Conservation (phyloP, 2,113 vertebrate species). For the Eira barbara region DNA sequence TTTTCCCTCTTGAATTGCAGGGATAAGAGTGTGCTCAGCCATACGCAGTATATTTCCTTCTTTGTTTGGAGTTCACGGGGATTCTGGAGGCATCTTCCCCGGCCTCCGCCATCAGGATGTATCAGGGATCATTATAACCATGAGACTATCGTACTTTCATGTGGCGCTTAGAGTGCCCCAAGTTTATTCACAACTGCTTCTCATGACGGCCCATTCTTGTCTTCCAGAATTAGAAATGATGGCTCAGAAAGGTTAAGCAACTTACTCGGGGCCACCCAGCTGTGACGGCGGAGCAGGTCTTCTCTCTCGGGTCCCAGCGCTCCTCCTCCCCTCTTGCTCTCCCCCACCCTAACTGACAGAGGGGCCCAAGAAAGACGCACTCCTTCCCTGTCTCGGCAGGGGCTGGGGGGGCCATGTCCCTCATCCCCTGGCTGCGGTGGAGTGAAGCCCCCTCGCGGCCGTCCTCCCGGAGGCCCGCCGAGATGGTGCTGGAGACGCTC, state of each 20-base stretch:
- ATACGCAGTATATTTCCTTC: not conserved
- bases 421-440: conserved; percentile 94
- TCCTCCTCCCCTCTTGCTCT: too few relatives aligned
- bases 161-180: not conserved
- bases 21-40: not conserved
- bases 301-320: not conserved
- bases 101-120: not conserved
- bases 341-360: not conserved
- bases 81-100: not conserved
- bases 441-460: conserved; percentile 84
- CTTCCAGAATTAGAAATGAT: not conserved
- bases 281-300: not conserved
- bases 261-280: not conserved
- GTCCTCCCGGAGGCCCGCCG: conserved; percentile 84
- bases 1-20: not conserved
- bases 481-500: conserved; percentile 94
- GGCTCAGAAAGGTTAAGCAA: not conserved
- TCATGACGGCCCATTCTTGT: not conserved
- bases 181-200: not conserved
- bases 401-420: conserved; percentile 75
- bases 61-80: not conserved
- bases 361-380: not conserved
- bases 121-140: not conserved
- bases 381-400: not conserved
- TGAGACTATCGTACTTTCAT: not conserved